Evolutionary conservation across 2,888 invertebrate genomes (phyloP), one percentile per base, ranked within the genome.

Genomic region (Allacma fusca): DNA sequence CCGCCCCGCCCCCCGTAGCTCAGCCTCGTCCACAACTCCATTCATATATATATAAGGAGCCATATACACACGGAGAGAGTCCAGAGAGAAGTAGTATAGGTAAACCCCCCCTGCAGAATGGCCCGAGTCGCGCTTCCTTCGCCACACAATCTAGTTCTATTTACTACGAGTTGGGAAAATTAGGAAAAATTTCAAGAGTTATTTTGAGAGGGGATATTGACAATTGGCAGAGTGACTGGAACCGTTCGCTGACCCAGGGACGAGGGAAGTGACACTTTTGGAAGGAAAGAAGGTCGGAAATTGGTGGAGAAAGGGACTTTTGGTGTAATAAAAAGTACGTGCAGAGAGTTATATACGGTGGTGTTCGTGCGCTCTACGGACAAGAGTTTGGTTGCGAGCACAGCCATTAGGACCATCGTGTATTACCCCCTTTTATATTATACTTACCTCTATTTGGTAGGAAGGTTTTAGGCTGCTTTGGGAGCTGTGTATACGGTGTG

Each of bases 61-160:
- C 23, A 23, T 12, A 62, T 12, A 62, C 2, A 5, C 9, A 62
- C 23, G 23, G 62, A 12, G 62, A 23, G 62, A 62, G 62, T 19
- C n/a, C n/a, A n/a, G 50, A 50, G 50, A 50, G 50, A 50, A 16
- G 16, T 5, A 50, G 50, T 9, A 40, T 9, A 19, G 50, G 50
- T 50, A 19, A n/a, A 50, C 19, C n/a, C 50, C 50, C 50, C 50
- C n/a, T 50, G 19, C 50, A 50, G 50, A 50, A 50, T 50, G 50
- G 19, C 2, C 9, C 5, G 50, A 50, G 50, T 50, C 4, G 50
- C 50, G 23, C 4, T 62, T 62, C 62, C 24, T 62, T 62, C 62
- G 62, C 62, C 62, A 23, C 1, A 62, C 24, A 62, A 62, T 62
- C 23, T 62, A 62, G 62, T 62, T 62, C 62, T 62, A 26, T 62